These are phyloP conservation scores for Drosophila percnosoma DNA, from an alignment of 2,888 invertebrate species.

Conservation along the genomic window DNA sequence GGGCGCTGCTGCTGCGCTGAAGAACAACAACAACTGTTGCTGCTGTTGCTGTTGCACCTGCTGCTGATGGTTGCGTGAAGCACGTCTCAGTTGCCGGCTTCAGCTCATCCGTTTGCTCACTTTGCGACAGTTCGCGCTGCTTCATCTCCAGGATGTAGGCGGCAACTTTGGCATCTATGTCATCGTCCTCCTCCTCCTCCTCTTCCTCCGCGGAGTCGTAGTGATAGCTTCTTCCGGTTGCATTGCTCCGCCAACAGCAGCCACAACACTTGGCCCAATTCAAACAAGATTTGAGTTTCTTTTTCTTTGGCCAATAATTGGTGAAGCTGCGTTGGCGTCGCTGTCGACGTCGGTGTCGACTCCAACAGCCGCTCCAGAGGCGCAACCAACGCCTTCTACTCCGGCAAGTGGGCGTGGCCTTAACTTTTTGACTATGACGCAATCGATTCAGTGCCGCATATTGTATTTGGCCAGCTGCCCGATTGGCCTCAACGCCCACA, in stretches of 20 bases:
- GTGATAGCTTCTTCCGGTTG: slow-evolving; percentile 57
- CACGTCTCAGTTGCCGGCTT: slow-evolving; percentile 13
- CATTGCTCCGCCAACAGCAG: slow-evolving; percentile 37
- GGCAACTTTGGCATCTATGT: slow-evolving; percentile 83
- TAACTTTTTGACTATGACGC: slow-evolving; percentile 51
- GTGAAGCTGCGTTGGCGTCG: slow-evolving; percentile 46
- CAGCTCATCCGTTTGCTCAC: slow-evolving; percentile 52
- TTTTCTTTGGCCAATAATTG: slow-evolving; percentile 51
- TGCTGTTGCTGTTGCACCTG: slow-evolving; percentile 22
- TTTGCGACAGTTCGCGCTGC: slow-evolving; percentile 66
- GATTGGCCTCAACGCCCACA: slow-evolving; percentile 11
- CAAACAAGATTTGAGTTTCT: slow-evolving; percentile 24
- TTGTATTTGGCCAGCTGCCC: slow-evolving; percentile 71
- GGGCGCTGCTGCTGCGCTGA: slow-evolving; percentile 31
- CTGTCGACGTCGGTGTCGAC: slow-evolving; percentile 11
- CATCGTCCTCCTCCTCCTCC: slow-evolving; percentile 82
- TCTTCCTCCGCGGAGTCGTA: slow-evolving; percentile 65
- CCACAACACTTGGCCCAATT: slow-evolving; percentile 49
- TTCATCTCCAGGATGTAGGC: slow-evolving; percentile 81
- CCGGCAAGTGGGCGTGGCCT: slow-evolving; percentile 17
- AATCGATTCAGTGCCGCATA: slow-evolving; percentile 80
- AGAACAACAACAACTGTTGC: slow-evolving; percentile 4
- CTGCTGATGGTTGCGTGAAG: slow-evolving; percentile 5
- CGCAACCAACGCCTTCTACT: slow-evolving; percentile 36
- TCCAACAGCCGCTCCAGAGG: slow-evolving; percentile 38